A percentile compares a stretch with the other conserved stretches of the same genome.
These are phyloP conservation scores for Rhodinocichla rosea DNA, from an alignment of 2,113 vertebrate species.

Conservation along the genomic window DNA sequence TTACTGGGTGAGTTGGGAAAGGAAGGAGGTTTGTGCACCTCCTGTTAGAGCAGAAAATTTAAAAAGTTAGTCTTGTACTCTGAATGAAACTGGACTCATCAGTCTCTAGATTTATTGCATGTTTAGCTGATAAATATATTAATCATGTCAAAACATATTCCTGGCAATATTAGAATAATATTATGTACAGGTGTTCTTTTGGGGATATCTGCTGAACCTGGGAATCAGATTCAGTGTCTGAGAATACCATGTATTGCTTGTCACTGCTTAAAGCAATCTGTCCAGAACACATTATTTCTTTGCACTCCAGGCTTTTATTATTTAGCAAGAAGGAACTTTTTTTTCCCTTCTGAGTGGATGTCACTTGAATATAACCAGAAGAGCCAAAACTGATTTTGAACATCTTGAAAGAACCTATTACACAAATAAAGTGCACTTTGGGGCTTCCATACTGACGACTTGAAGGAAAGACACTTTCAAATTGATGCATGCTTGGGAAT, in stretches of 20 bases:
- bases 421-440: slow-evolving; percentile 30
- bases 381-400: slow-evolving; percentile 13
- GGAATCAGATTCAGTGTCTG: neutral
- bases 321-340: neutral
- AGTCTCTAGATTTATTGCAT: neutral
- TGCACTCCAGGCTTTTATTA: neutral
- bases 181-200: neutral
- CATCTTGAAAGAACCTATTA: slow-evolving; percentile 33
- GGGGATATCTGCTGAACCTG: neutral
- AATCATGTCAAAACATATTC: neutral
- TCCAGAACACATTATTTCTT: neutral
- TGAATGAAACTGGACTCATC: neutral
- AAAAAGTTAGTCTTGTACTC: neutral
- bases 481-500: slow-evolving; percentile 41
- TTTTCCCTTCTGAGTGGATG: neutral
- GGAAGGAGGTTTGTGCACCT: neutral
- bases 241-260: neutral
- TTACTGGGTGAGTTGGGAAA: neutral
- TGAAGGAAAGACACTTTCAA: slow-evolving; percentile 31
- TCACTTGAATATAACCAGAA: slow-evolving; percentile 10
- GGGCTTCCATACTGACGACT: neutral
- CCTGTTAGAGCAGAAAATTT: neutral
- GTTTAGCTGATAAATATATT: neutral
- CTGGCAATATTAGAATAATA: neutral
- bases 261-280: neutral